Evolutionary conservation across 2,113 vertebrate genomes (phyloP), one percentile per base, ranked within the genome.

Genomic region (Callospermophilus lateralis): DNA sequence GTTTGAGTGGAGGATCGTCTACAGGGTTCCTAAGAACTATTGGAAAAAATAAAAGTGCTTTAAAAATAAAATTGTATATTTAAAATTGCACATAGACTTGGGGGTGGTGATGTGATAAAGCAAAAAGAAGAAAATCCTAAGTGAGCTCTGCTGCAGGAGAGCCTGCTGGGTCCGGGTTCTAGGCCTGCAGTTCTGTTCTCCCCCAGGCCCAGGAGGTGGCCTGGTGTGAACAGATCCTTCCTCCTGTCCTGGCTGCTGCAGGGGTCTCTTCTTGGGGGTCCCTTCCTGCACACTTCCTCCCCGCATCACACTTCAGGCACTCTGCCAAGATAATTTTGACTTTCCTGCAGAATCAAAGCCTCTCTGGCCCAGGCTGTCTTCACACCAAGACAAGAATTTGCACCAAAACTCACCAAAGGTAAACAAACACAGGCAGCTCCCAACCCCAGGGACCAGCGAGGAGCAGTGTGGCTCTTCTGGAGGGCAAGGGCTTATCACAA

Each of bases 301-400:
- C 26, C 0, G 0, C 67, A 51, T 30, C 19, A 28, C 19, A 22
- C 26, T 17, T 6, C 2, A 32, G 19, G 15, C 24, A 9, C n/a
- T 16, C 8, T 76, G 81, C 26, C 0, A 11, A 73, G 22, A 51
- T 22, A 3, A 22, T 22, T 8, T 22, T 19, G 45, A 3, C 12
- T 45, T 32, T 42, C n/a, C 83, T 48, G 20, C 74, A 51, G 74
- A 28, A 3, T n/a, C 37, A n/a, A 51, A 42, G 6, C 3, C 34
- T 34, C 63, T 51, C 28, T 12, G 2, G 10, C 8, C 13, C 13
- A 8, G 26, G 1, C 8, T 28, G 13, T 74, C 48, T 7, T 81
- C 32, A 37, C 45, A 16, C 2, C 0, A 0, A 28, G 20, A 39
- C 30, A 61, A 19, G 68, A 93, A 53, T 65, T 42, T 58, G 68